These are phyloP conservation scores for Acanthiza pusilla DNA, from an alignment of 2,797 vertebrate genomes.

Conservation along the genomic window DNA sequence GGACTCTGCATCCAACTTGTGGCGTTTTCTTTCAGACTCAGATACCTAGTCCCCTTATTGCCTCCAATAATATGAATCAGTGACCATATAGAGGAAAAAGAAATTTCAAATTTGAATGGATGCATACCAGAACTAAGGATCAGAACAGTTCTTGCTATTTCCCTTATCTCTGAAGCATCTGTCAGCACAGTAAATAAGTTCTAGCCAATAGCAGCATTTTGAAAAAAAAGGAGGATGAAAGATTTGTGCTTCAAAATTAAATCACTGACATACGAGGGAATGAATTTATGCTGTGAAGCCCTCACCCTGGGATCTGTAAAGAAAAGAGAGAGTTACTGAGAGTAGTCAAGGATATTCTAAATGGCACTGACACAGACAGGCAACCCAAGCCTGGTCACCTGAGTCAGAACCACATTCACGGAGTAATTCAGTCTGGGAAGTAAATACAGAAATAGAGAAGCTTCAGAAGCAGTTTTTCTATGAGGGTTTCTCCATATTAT, in stretches of 20 bases:
- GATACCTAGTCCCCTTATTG: neutral
- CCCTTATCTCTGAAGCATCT: neutral
- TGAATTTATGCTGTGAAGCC: neutral
- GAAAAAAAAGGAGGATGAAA: neutral
- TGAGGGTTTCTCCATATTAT: neutral
- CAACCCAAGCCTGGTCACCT: neutral
- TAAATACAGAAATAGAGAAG: neutral
- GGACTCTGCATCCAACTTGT: neutral
- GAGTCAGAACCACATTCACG: neutral
- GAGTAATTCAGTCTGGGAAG: neutral
- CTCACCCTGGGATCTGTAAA: neutral
- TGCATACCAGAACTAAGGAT: neutral
- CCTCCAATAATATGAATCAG: neutral
- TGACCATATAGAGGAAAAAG: neutral
- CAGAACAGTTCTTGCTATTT: neutral
- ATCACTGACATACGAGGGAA: neutral
- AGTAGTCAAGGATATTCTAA: neutral
- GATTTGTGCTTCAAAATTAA: neutral
- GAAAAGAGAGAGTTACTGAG: neutral
- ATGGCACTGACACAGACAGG: neutral
- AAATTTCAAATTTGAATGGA: neutral
- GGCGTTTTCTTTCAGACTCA: neutral
- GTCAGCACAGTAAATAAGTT: neutral
- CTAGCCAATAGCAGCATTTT: neutral
- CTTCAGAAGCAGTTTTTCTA: neutral